Evolutionary conservation across 2,888 invertebrate species (phyloP).

Genomic region (Mimas tiliae): DNA sequence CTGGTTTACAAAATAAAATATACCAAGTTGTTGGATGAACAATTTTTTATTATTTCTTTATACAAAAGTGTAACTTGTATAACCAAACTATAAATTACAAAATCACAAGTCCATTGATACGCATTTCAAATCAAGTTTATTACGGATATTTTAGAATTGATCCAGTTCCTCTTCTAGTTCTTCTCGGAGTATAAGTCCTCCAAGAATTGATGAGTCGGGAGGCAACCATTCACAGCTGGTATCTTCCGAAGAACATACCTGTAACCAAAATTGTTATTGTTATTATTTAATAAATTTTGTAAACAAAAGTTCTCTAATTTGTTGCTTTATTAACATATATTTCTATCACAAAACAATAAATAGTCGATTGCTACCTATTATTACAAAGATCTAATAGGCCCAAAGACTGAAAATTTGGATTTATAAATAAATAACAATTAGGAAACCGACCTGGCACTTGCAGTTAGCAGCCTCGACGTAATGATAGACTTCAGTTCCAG

Average conservation of each 20-base stretch:
- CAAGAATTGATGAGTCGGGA: slow-evolving; percentile 70
- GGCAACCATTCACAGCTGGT: slow-evolving; percentile 81
- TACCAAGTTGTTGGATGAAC: not conserved
- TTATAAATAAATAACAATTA: too few species aligned
- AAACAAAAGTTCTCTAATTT: too few species aligned
- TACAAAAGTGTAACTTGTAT: slow-evolving; percentile 50
- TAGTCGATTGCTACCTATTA: too few species aligned
- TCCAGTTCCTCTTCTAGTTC: slow-evolving; percentile 68
- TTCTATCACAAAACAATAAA: too few species aligned
- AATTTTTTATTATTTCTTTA: slow-evolving; percentile 1
- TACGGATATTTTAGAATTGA: slow-evolving; percentile 32
- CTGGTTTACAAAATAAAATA: not conserved
- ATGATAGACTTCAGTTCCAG: slow-evolving; percentile 89
- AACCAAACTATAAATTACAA: slow-evolving; percentile 33
- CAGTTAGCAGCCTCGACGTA: slow-evolving; percentile 92
- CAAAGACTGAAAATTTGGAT: too few species aligned
- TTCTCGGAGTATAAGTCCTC: slow-evolving; percentile 64
- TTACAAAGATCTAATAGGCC: too few species aligned
- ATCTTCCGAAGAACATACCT: slow-evolving; percentile 79
- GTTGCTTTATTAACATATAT: too few species aligned
- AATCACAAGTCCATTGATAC: not conserved
- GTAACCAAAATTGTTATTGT: slow-evolving; percentile 22
- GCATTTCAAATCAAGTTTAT: not conserved
- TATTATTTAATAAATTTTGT: not conserved
- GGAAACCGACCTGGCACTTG: slow-evolving; percentile 83